phyloP scores from a whole-genome alignment of 2,113 vertebrate species.

The Lethenteron camtschaticum region DNA sequence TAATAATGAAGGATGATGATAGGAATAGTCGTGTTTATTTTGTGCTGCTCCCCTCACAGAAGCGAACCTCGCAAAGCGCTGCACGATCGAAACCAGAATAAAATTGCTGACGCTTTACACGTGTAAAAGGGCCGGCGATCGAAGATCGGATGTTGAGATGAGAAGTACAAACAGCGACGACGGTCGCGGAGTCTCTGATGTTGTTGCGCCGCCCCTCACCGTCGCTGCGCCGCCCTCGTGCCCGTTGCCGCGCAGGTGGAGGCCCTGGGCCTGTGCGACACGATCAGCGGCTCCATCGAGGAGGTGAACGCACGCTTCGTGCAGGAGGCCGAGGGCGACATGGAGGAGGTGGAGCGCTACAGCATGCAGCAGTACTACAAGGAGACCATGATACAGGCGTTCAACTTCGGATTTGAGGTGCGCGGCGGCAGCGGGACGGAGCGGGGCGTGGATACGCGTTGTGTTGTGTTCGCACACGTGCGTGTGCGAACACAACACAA shows the following conservation, averaged over 20 bases:
- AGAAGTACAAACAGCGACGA: no score
- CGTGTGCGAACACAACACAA: no score
- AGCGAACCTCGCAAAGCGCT: no score
- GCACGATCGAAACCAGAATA: no score
- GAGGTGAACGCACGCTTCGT: slow-evolving; percentile 80
- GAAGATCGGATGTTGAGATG: no score
- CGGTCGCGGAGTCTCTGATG: not conserved
- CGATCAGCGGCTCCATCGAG: slow-evolving; percentile 66
- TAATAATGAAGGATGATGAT: no score
- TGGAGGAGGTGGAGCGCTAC: slow-evolving; percentile 61
- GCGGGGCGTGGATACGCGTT: no score
- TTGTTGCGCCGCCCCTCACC: not conserved
- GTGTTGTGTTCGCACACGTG: no score
- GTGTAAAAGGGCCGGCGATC: no score
- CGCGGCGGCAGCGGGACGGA: slow-evolving; percentile 9
- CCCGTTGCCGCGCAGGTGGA: slow-evolving; percentile 32
- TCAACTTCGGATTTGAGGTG: slow-evolving; percentile 98
- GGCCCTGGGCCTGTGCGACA: slow-evolving; percentile 69
- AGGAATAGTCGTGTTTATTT: no score
- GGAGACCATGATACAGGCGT: slow-evolving; percentile 90
- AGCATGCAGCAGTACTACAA: slow-evolving; percentile 85
- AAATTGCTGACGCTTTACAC: no score
- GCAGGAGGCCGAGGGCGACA: slow-evolving; percentile 61
- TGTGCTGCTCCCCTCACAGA: no score
- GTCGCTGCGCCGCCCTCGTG: not conserved